phyloP scores from a whole-genome alignment of 2,888 invertebrate species.

The Acrocyrtus sp. region DNA sequence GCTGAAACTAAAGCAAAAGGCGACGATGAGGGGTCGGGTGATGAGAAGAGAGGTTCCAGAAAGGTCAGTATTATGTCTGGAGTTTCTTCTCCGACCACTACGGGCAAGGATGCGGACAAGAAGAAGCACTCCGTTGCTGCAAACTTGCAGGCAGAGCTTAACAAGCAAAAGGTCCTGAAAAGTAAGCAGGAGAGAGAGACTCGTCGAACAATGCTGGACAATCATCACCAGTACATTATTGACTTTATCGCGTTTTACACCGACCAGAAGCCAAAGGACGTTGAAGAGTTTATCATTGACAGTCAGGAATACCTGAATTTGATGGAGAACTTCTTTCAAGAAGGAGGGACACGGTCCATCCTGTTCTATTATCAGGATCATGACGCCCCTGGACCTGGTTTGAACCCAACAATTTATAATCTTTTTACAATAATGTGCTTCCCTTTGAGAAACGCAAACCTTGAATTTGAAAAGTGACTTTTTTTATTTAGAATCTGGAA shows the following conservation, averaged over 20 bases:
- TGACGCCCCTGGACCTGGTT: conserved; percentile 75
- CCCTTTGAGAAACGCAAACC: neutral
- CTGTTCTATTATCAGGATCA: conserved; percentile 76
- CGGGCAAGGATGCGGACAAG: conserved; percentile 15
- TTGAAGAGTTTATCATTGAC: conserved; percentile 79
- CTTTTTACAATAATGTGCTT: neutral
- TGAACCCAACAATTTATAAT: conserved; percentile 26
- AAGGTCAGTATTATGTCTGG: neutral
- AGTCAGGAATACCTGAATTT: conserved; percentile 73
- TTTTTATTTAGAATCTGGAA: conserved; percentile 72
- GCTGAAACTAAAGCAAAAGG: too few species aligned
- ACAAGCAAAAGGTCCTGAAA: conserved; percentile 65
- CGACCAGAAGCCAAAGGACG: conserved; percentile 69
- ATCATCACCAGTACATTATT: conserved; percentile 75
- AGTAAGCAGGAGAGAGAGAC: conserved; percentile 72
- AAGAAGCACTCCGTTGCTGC: conserved; percentile 41
- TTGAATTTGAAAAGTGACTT: neutral
- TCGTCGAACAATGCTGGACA: conserved; percentile 68
- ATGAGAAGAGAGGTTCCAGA: conserved; percentile 9
- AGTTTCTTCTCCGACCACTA: neutral
- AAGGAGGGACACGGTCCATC: conserved; percentile 73
- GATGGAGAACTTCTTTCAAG: conserved; percentile 73
- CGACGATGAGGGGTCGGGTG: neutral
- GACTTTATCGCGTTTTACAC: conserved; percentile 72
- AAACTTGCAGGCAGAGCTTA: conserved; percentile 54